phyloP scores from a whole-genome alignment of 2,797 vertebrate species.

The Chiroxiphia lanceolata region DNA sequence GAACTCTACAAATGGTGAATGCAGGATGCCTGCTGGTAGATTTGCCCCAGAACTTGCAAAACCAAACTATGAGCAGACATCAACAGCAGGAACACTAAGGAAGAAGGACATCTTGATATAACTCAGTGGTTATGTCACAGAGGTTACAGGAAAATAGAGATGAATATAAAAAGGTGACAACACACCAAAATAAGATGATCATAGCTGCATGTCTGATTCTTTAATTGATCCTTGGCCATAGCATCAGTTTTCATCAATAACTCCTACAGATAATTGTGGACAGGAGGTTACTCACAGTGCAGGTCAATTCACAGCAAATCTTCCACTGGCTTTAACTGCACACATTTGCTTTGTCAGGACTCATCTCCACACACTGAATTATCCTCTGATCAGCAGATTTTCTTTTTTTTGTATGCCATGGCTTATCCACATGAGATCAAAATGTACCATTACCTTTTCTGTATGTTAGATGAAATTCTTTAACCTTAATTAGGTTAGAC shows the following conservation, averaged over 20 bases:
- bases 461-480: not conserved
- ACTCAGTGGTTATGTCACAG: not conserved
- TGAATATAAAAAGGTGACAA: not conserved
- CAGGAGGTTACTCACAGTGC: not conserved
- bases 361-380: not conserved
- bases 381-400: not conserved
- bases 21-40: not conserved
- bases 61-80: not conserved
- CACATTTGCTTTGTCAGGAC: not conserved
- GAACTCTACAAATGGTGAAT: not conserved
- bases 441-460: not conserved
- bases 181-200: not conserved
- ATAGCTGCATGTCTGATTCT: not conserved
- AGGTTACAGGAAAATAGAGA: not conserved
- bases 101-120: not conserved
- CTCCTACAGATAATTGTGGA: not conserved
- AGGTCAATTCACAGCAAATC: not conserved
- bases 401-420: not conserved
- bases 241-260: not conserved
- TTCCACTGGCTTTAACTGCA: conserved; percentile 7
- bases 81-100: not conserved
- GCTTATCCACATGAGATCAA: not conserved
- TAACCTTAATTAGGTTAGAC: not conserved
- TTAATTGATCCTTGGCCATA: not conserved
- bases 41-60: not conserved